Percentiles rank a stretch among this genome's conserved stretches.
phyloP scores from a whole-genome alignment of 2,888 invertebrate species.

The Dolichopus griseipennis region DNA sequence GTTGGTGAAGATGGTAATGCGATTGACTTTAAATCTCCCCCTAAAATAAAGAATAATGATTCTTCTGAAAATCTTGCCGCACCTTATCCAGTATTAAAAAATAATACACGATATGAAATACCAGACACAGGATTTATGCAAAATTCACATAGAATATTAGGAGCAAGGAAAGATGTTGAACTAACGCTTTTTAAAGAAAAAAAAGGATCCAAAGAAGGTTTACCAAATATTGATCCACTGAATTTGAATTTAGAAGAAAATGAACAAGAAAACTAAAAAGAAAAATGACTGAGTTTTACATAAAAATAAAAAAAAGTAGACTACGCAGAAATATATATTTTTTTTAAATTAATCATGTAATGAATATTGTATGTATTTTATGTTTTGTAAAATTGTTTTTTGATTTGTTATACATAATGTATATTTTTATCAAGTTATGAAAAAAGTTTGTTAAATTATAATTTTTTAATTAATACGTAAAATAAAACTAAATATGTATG shows the following conservation, averaged over 20 bases:
- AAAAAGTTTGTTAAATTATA: no score
- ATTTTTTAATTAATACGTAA: no score
- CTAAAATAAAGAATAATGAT: background rate
- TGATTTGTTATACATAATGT: no score
- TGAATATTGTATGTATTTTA: no score
- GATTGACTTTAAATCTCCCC: background rate
- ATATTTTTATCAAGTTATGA: no score
- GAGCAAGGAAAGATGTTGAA: slow-evolving; percentile 38
- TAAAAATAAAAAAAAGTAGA: no score
- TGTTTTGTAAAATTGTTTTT: no score
- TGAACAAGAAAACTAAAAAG: no score
- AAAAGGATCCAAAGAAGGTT: slow-evolving; percentile 11
- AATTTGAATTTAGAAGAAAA: background rate
- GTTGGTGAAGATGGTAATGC: background rate
- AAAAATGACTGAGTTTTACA: background rate
- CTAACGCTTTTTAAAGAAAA: slow-evolving; percentile 24
- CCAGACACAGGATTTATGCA: slow-evolving; percentile 39
- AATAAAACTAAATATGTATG: no score
- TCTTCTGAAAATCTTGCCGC: no score
- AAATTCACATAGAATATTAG: slow-evolving; percentile 33
- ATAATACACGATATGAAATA: slow-evolving; percentile 31
- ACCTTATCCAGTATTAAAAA: background rate
- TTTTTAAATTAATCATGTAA: no score
- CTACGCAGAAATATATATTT: no score
- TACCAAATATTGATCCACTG: slow-evolving; percentile 19